These are phyloP conservation scores for Nephotettix cincticeps DNA, from an alignment of 1,140 invertebrate species.

Conservation along the genomic window DNA sequence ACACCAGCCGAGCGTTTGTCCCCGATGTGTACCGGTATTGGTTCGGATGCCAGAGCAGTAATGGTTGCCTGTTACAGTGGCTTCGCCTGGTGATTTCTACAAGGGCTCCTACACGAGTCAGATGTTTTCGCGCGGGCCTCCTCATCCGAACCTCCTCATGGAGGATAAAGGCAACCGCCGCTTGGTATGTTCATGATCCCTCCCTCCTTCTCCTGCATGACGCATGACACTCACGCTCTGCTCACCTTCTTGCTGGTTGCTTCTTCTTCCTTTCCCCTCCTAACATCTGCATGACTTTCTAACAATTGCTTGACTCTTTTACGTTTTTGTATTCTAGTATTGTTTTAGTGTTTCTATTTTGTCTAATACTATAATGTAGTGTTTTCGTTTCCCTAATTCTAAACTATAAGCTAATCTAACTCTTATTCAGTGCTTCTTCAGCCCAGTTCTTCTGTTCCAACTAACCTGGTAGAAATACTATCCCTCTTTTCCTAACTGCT, in stretches of 20 bases:
- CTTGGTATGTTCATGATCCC: constrained; percentile 63
- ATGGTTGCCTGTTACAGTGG: constrained; percentile 65
- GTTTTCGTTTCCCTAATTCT: too few species aligned
- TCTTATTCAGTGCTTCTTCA: too few species aligned
- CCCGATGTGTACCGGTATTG: not conserved
- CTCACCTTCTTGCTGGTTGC: not conserved
- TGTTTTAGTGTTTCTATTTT: too few species aligned
- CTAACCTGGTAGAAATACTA: too few species aligned
- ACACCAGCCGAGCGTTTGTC: constrained; percentile 4
- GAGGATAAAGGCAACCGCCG: constrained; percentile 65
- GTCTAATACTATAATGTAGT: too few species aligned
- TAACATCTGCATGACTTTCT: constrained; percentile 30
- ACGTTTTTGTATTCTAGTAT: constrained; percentile 10
- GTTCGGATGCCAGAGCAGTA: not conserved
- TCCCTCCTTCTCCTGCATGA: constrained; percentile 32
- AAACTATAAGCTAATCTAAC: too few species aligned
- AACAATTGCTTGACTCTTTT: constrained; percentile 32
- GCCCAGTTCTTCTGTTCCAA: too few species aligned
- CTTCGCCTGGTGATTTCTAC: constrained; percentile 75
- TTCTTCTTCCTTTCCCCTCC: constrained; percentile 11
- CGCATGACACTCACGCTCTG: not conserved
- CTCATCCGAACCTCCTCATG: constrained; percentile 47
- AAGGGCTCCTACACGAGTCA: constrained; percentile 61
- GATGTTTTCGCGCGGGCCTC: constrained; percentile 37
- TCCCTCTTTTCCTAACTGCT: too few species aligned